These are phyloP conservation scores for Electrona antarctica DNA, from an alignment of 2,113 vertebrate genomes.

Conservation along the genomic window DNA sequence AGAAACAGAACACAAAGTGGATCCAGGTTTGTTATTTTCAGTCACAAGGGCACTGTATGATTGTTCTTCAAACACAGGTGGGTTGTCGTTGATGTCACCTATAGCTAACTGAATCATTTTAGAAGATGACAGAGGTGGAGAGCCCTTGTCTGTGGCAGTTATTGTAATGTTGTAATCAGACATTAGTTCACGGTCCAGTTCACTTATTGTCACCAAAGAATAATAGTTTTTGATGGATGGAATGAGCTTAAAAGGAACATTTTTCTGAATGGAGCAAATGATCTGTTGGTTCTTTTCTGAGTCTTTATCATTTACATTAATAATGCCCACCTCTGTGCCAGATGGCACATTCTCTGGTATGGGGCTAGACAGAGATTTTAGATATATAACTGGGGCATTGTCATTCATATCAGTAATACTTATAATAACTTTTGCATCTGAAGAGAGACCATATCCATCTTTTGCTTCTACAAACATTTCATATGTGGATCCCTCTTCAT, in stretches of 20 bases:
- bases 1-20: slow-evolving; percentile 72
- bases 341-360: too few relatives aligned
- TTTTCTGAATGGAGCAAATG: slow-evolving; percentile 69
- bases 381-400: slow-evolving; percentile 70
- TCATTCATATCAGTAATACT: slow-evolving; percentile 77
- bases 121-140: too few relatives aligned
- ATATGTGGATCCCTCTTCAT: slow-evolving; percentile 67
- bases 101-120: too few relatives aligned
- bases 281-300: slow-evolving; percentile 32
- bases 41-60: too few relatives aligned
- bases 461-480: slow-evolving; percentile 78
- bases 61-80: too few relatives aligned
- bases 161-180: too few relatives aligned
- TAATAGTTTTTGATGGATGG: slow-evolving; percentile 74
- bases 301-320: too few relatives aligned
- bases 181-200: slow-evolving; percentile 47
- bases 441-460: slow-evolving; percentile 73
- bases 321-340: too few relatives aligned
- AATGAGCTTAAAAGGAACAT: slow-evolving; percentile 72
- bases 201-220: slow-evolving; percentile 49
- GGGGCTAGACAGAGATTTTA: slow-evolving; percentile 68
- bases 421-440: slow-evolving; percentile 72
- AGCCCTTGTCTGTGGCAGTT: too few relatives aligned
- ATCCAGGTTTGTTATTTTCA: slow-evolving; percentile 54
- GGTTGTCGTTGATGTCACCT: too few relatives aligned